Percentiles rank a stretch among this genome's conserved stretches.
phyloP scores from a whole-genome alignment of 1,140 invertebrate genomes.

The Steinernema khuongi region DNA sequence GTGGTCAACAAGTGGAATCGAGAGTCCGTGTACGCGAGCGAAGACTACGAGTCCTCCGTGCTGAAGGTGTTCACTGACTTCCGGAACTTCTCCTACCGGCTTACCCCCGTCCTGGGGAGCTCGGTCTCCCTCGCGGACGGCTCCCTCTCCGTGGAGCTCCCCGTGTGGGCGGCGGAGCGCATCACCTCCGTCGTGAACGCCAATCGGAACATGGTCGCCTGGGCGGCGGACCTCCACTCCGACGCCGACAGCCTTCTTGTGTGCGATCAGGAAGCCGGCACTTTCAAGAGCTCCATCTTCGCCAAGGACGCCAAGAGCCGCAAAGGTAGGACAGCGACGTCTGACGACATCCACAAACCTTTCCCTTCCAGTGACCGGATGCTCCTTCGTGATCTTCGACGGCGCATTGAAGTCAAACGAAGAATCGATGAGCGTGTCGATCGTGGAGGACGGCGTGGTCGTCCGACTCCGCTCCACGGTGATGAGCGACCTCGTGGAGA shows the following conservation, averaged over 20 bases:
- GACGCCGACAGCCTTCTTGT: constrained; percentile 3
- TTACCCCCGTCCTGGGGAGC: not conserved
- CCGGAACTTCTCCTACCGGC: constrained; percentile 7
- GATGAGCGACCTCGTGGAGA: not conserved
- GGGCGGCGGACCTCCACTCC: not conserved
- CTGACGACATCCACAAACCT: not conserved
- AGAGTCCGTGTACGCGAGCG: not conserved
- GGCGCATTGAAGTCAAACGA: not conserved
- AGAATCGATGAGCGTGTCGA: not conserved
- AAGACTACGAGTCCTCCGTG: constrained; percentile 1
- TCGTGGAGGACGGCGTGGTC: not conserved
- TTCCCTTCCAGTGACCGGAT: not conserved
- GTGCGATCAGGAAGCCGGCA: not conserved
- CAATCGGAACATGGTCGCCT: not conserved
- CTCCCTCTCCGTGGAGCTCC: not conserved
- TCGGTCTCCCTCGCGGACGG: not conserved
- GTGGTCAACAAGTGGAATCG: constrained; percentile 2
- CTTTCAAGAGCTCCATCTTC: not conserved
- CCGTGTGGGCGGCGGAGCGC: not conserved
- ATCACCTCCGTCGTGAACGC: not conserved
- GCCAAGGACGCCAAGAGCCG: not conserved
- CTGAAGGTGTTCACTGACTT: constrained; percentile 6
- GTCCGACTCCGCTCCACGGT: not conserved
- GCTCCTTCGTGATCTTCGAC: constrained; percentile 7
- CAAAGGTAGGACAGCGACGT: not conserved